Evolutionary conservation across 2,888 invertebrate genomes (phyloP), one percentile per base, ranked within the genome.

Genomic region (Zeuzera pyrina): DNA sequence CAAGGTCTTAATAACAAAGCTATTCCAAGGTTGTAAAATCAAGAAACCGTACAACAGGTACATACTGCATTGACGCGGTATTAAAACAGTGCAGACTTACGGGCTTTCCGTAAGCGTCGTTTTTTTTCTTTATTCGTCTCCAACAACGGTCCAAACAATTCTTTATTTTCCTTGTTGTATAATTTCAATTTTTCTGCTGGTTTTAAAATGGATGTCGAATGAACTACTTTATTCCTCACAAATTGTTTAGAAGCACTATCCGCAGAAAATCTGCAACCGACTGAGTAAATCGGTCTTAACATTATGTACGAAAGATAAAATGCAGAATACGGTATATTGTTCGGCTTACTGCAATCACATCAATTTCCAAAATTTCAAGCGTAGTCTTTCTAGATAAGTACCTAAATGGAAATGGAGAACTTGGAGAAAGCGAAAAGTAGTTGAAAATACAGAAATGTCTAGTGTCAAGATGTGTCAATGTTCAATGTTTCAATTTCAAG

Each of bases 101-200:
- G 70, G 49, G 65, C 52, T 46, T 77, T 76, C 44, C 58, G 56
- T 35, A 60, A 48, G 21, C 70, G 76, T 50, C 58, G 66, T 45
- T 61, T 68, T 54, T 68, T 81, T 49, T 85, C 61, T 46, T 70
- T 74, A 36, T 62, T 78, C 0, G 73, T 78, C 47, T 86, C 86
- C 24, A 85, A 41, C 31, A 86, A 48, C 0, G 77, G 69, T 3
- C 86, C 87, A 38, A 84, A 86, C 4, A 84, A 38, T 22, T 69
- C 63, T 46, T 84, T 85, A 38, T 83, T 83, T 40, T 86, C 86
- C 47, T 65, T 81, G 39, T 85, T 64, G 45, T 74, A 77, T 35
- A 71, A 56, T 52, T 83, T 85, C 3, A 84, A 43, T 37, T 74
- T 69, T 36, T 84, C 76, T 2, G 68, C 72, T 38, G 74, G 78